Conservation (phyloP, 2,888 invertebrate species). For the Tenthredo mesomela region DNA sequence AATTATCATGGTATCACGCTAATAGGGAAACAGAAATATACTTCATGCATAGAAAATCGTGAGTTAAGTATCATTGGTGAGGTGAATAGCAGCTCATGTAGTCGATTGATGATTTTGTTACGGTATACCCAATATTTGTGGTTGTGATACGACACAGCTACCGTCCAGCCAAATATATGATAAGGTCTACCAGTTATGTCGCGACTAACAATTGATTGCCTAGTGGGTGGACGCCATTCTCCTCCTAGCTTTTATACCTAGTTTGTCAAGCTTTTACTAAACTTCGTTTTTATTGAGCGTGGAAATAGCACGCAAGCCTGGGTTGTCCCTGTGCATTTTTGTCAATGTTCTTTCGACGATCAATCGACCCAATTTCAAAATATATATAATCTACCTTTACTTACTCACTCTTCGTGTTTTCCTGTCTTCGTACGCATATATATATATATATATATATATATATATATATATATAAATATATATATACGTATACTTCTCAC, state of each 20-base stretch:
- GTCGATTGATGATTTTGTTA: background rate
- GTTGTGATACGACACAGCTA: background rate
- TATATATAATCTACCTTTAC: background rate
- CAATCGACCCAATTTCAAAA: conserved; percentile 1
- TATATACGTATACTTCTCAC: background rate
- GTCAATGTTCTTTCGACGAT: background rate
- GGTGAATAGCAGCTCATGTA: background rate
- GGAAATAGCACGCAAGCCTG: background rate
- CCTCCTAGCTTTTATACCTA: background rate
- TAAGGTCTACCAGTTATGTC: conserved; percentile 15
- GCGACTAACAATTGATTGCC: conserved; percentile 35
- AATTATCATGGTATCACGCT: background rate
- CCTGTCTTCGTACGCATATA: background rate
- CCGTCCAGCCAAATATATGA: conserved; percentile 30
- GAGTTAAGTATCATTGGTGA: background rate
- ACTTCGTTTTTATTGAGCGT: conserved; percentile 28
- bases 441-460: background rate
- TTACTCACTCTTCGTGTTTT: background rate
- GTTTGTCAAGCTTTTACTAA: conserved; percentile 14
- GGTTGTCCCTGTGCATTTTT: background rate
- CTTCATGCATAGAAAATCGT: background rate
- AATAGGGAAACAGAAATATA: background rate
- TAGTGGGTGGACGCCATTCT: background rate
- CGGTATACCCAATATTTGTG: conserved; percentile 9
- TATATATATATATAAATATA: background rate